These are phyloP conservation scores for Thamnophis elegans DNA, from an alignment of 2,797 vertebrate genomes.

Conservation along the genomic window DNA sequence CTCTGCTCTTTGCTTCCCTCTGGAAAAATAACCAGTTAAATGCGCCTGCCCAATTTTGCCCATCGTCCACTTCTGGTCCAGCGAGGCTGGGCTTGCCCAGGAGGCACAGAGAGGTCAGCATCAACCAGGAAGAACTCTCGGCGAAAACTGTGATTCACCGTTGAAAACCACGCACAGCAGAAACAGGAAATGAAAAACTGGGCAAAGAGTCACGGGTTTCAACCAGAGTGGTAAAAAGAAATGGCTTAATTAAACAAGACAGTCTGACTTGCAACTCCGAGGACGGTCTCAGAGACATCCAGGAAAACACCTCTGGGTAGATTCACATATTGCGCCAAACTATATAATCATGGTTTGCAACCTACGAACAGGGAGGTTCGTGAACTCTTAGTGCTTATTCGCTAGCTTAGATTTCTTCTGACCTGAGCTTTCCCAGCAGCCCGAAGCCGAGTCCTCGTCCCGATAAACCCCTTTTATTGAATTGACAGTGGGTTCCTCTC, in stretches of 20 bases:
- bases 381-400: background rate
- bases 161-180: background rate
- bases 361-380: background rate
- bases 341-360: background rate
- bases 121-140: background rate
- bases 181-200: background rate
- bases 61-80: background rate
- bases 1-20: background rate
- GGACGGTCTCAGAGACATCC: background rate
- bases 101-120: background rate
- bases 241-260: fast-evolving
- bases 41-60: background rate
- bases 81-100: background rate
- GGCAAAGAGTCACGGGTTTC: background rate
- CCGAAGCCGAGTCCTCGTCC: too few species aligned
- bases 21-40: background rate
- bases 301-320: background rate
- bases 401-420: background rate
- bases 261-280: background rate
- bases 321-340: background rate
- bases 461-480: too few species aligned
- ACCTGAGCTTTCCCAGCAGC: too few species aligned
- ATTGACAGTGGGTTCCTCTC: too few species aligned
- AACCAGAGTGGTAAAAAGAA: background rate
- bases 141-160: background rate